Percentiles rank a stretch among this genome's conserved stretches.
Conservation (phyloP, 2,797 vertebrate genomes). For the Podarcis siculus region DNA sequence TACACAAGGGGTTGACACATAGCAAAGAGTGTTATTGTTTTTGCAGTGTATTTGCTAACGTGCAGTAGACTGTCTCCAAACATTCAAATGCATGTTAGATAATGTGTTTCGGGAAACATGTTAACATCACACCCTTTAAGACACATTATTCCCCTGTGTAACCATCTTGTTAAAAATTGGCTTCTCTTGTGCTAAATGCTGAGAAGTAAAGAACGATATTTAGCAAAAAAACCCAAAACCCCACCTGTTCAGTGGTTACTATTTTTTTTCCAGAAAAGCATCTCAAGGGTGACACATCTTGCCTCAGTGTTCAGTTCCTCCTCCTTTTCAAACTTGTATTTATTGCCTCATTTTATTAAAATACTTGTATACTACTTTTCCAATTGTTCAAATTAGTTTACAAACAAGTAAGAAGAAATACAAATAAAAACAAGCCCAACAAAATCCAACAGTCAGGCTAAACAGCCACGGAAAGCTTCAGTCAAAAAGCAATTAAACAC, state of each 20-base stretch:
- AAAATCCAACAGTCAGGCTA: not conserved
- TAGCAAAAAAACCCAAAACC: rapidly evolving
- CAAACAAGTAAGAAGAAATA: constrained; percentile 11
- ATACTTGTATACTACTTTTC: not conserved
- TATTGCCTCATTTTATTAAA: not conserved
- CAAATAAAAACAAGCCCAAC: constrained; percentile 25
- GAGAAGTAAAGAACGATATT: not conserved
- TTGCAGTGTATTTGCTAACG: not conserved
- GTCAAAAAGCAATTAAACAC: not conserved
- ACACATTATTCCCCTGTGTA: constrained; percentile 26
- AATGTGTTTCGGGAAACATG: constrained; percentile 3
- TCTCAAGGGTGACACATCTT: not conserved
- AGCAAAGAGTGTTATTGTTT: constrained; percentile 7
- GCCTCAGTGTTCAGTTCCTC: not conserved
- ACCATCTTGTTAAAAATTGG: not conserved
- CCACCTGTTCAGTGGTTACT: not conserved
- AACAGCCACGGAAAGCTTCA: not conserved
- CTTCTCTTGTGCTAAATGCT: constrained; percentile 20
- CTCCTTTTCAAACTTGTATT: not conserved
- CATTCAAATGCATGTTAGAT: constrained; percentile 20
- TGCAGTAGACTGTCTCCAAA: constrained; percentile 13
- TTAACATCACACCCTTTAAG: constrained; percentile 25
- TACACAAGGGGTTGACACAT: not conserved
- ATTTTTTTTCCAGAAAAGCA: not conserved
- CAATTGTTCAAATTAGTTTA: not conserved